These are phyloP conservation scores for Phylloscopus collybita DNA, from an alignment of 2,797 vertebrate species.

Conservation along the genomic window DNA sequence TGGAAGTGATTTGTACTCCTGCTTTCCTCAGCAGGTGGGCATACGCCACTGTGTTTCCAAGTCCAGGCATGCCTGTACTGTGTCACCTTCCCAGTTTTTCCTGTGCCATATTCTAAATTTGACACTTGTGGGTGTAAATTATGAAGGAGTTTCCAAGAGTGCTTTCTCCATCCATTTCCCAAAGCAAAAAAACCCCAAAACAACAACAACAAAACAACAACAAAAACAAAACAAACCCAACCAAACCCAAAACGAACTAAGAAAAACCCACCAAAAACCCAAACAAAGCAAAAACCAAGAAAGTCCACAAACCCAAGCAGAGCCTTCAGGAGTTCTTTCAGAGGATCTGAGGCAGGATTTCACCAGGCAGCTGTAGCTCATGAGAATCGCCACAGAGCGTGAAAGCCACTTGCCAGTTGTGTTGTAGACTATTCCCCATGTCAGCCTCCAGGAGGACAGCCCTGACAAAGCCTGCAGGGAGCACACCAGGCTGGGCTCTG, in stretches of 20 bases:
- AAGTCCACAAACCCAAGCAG: constrained; percentile 9
- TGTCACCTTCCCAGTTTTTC: not conserved
- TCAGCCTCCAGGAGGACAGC: constrained; percentile 49
- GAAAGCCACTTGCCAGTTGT: constrained; percentile 72
- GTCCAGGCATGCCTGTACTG: not conserved
- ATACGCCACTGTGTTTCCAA: not conserved
- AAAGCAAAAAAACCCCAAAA: not conserved
- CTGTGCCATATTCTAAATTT: not conserved
- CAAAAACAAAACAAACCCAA: too few relatives aligned
- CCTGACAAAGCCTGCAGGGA: constrained; percentile 35
- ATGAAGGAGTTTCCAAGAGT: constrained; percentile 7
- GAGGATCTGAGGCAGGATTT: constrained; percentile 60
- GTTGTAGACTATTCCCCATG: constrained; percentile 42
- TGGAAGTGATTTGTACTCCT: not conserved
- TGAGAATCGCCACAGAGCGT: constrained; percentile 52
- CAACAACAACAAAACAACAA: too few relatives aligned
- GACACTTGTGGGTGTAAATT: not conserved
- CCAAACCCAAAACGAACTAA: too few relatives aligned
- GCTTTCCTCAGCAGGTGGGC: not conserved
- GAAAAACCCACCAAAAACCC: too few relatives aligned
- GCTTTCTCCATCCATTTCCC: not conserved
- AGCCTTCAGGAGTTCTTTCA: constrained; percentile 43
- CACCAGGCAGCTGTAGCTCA: constrained; percentile 63
- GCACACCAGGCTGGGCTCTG: not conserved
- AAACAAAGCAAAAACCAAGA: not conserved